Evolutionary conservation across 2,797 vertebrate genomes (phyloP).

Genomic region (Lagorchestes hirsutus): DNA sequence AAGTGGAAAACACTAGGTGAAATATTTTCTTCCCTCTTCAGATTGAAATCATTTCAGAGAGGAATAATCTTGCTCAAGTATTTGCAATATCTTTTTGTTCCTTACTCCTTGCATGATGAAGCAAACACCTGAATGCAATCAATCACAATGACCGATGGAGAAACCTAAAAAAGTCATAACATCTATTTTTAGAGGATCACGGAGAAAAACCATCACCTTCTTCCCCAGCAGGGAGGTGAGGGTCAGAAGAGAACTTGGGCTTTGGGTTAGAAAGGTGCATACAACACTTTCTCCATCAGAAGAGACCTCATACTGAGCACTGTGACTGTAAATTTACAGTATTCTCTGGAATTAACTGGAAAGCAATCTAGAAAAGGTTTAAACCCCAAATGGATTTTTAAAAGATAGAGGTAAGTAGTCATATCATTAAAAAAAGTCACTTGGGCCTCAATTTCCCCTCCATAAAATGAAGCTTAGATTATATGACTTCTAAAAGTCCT

Average conservation of each 20-base stretch:
- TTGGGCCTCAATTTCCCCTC: not conserved
- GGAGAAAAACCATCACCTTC: not conserved
- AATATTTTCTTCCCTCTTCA: not conserved
- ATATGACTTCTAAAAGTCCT: not conserved
- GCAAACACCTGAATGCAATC: not conserved
- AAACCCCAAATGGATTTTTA: not conserved
- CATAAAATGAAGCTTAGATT: not conserved
- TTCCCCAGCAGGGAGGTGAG: not conserved
- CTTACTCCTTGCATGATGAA: not conserved
- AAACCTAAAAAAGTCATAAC: not conserved
- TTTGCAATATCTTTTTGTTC: not conserved
- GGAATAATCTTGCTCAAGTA: not conserved
- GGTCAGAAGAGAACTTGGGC: not conserved
- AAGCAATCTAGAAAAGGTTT: not conserved
- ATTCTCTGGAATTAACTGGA: not conserved
- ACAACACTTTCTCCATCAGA: not conserved
- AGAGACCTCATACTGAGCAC: not conserved
- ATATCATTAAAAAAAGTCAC: not conserved
- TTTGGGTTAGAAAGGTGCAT: not conserved
- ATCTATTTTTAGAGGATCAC: not conserved
- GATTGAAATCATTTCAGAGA: conserved; percentile 9
- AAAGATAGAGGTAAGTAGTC: not conserved
- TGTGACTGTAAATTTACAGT: not conserved
- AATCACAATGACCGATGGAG: not conserved
- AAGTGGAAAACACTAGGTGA: not conserved